Base-by-base conservation (phyloP, 2,797 vertebrate species). In the Alosa sapidissima region DNA sequence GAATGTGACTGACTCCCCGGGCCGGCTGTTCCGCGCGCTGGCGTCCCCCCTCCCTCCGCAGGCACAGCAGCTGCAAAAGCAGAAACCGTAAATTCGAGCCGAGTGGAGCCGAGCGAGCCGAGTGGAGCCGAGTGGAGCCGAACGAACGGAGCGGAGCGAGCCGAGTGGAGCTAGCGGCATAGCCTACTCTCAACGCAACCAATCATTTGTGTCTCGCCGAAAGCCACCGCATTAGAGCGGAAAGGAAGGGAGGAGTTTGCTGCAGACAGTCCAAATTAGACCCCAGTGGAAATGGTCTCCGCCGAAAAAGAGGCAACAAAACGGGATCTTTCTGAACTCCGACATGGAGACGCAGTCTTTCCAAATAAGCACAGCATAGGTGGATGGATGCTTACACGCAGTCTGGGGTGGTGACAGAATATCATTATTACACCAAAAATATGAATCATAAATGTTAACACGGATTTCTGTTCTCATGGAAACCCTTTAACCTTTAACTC, bases 1-100 rank as follows among this genome's bases (percentile, higher is more conserved):
- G 97, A 98, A 98, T 98, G 97, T 96, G 97, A 96, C 96, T 97
- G 96, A 96, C 97, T 97, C 96, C 95, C 94, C 94, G 91, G 96
- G 95, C 96, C 93, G 96, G 96, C 97, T 97, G 95, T 98, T 98
- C 97, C 96, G 92, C 93, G 95, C 95, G 95, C 92, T 91, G 94
- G 93, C 91, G 92, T 93, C 93, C 94, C 93, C 93, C 94, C 96
- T 95, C 96, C 94, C 96, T 94, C 95, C 88, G 91, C 93, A 91
- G 52, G 89, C 93, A 92, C 91, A 94, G 94, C 95, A 96, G 95
- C 95, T 96, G 95, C 94, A 94, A 91, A 91, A 89, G 86, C 84
- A 89, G 89, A 85, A 82, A 24, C 72, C 47, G 86, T 88, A 87
- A 85, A 90, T 88, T 36, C 62, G 19, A 60, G 58, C 58, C 58